Percentiles rank a stretch among this genome's conserved stretches.
phyloP scores from a whole-genome alignment of 2,113 vertebrate genomes.

The Ascaphus truei region DNA sequence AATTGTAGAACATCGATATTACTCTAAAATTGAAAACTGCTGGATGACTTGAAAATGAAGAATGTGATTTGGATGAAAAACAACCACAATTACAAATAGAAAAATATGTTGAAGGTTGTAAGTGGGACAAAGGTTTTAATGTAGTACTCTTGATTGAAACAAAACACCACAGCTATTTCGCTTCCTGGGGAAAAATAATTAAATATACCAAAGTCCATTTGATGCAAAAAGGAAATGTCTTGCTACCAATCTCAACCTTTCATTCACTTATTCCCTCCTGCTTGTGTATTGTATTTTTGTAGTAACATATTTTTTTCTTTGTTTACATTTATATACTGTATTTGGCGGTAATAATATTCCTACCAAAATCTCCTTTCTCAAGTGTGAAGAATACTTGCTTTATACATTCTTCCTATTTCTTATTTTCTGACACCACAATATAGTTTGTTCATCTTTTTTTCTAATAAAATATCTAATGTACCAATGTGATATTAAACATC shows the following conservation, averaged over 20 bases:
- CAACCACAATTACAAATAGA: conserved; percentile 20
- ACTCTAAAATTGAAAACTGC: conserved; percentile 29
- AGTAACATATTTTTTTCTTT: neutral
- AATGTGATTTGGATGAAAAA: conserved; percentile 16
- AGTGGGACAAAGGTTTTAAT: neutral
- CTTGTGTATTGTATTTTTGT: neutral
- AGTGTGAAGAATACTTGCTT: neutral
- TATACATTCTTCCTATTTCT: neutral
- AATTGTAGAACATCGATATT: conserved; percentile 24
- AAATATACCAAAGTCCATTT: neutral
- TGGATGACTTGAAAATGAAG: conserved; percentile 14
- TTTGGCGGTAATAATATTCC: neutral
- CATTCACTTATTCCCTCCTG: neutral
- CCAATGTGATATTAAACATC: neutral
- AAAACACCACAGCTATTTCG: neutral
- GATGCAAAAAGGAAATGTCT: neutral
- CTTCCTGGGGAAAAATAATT: neutral
- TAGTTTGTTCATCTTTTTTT: neutral
- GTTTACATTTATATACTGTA: neutral
- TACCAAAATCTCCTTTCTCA: neutral
- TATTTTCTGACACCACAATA: neutral
- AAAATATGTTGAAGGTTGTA: neutral
- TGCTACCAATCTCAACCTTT: neutral
- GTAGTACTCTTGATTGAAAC: conserved; percentile 5
- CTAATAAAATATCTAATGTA: neutral